Evolutionary conservation across 2,797 vertebrate species (phyloP).

Genomic region (Chaetophractus vellerosus): DNA sequence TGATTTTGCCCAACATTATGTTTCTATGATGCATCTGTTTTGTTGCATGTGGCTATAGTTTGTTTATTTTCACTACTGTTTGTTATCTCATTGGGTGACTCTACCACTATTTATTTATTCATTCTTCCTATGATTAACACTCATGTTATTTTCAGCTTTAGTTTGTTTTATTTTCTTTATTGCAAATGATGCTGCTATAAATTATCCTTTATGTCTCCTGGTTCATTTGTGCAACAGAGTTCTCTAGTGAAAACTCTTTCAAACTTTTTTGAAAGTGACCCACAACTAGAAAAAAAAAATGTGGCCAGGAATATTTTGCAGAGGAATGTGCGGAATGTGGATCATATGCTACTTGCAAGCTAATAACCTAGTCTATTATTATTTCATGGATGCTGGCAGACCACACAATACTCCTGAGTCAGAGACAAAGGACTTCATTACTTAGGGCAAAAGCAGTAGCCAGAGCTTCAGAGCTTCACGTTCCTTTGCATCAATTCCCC

Average conservation of each 20-base stretch:
- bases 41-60: background rate
- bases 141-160: background rate
- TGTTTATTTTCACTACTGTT: background rate
- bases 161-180: background rate
- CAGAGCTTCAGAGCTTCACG: background rate
- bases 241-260: background rate
- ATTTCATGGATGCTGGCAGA: background rate
- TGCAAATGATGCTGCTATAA: background rate
- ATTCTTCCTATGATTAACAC: background rate
- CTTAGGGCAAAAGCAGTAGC: background rate
- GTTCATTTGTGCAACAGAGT: background rate
- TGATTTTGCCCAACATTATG: background rate
- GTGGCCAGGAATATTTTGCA: background rate
- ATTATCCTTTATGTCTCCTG: background rate
- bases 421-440: constrained; percentile 5
- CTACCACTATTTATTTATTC: background rate
- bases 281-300: background rate
- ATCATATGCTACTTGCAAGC: background rate
- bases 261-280: background rate
- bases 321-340: background rate
- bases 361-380: background rate
- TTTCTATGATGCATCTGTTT: background rate
- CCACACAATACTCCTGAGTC: background rate
- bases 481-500: background rate
- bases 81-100: background rate